These are phyloP conservation scores for Alectoris magna DNA, from an alignment of 2,797 vertebrate species.

Conservation along the genomic window DNA sequence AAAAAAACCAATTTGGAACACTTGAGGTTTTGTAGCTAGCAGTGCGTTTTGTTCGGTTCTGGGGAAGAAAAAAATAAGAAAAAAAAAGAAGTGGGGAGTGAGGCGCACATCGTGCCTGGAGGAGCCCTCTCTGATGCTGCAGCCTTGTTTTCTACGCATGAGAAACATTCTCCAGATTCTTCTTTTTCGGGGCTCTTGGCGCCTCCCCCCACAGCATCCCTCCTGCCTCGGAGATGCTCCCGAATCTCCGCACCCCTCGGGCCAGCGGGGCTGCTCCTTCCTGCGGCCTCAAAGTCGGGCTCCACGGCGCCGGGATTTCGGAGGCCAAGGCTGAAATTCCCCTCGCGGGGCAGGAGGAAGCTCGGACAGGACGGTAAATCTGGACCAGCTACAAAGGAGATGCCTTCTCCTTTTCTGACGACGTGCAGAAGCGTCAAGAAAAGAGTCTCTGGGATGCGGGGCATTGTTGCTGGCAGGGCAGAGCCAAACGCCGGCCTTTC, in stretches of 20 bases:
- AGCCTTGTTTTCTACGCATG: not conserved
- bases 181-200: not conserved
- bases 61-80: not conserved
- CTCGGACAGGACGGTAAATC: constrained; percentile 61
- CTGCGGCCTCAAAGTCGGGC: constrained; percentile 49
- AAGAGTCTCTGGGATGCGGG: not conserved
- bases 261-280: not conserved
- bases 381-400: constrained; percentile 62
- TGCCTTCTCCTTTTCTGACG: constrained; percentile 23
- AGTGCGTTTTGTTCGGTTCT: not conserved
- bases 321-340: constrained; percentile 43
- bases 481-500: not conserved
- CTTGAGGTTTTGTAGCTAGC: not conserved
- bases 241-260: not conserved
- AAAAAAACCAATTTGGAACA: not conserved
- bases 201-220: not conserved
- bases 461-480: not conserved
- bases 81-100: not conserved
- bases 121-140: not conserved
- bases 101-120: not conserved
- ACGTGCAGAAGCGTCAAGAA: not conserved
- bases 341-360: constrained; percentile 36
- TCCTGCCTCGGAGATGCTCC: not conserved
- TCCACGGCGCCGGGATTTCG: not conserved
- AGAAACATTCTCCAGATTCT: not conserved